phyloP scores from a whole-genome alignment of 2,797 vertebrate genomes.

The Pseudopleuronectes americanus region DNA sequence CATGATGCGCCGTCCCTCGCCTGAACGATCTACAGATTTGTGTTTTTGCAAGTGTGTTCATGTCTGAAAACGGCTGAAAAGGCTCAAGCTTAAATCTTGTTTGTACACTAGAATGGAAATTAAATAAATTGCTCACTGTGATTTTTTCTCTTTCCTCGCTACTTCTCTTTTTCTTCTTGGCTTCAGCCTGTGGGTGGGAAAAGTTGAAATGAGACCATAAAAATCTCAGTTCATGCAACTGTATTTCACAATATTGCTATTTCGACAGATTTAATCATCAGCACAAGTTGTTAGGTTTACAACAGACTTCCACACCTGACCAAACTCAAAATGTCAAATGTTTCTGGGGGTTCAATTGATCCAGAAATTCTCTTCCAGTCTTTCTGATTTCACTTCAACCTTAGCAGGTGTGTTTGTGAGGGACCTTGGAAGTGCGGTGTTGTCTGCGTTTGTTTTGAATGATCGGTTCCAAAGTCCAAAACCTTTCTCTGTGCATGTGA shows the following conservation, averaged over 20 bases:
- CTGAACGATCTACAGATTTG: no score
- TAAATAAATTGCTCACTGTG: constrained; percentile 85
- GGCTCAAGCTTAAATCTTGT: background rate
- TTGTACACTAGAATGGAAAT: background rate
- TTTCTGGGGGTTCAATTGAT: no score
- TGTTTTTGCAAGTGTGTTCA: no score
- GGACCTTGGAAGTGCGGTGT: no score
- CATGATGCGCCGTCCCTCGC: no score
- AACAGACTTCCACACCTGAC: background rate
- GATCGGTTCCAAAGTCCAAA: no score
- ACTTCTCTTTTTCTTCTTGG: constrained; percentile 92
- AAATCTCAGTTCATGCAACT: background rate
- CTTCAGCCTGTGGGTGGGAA: constrained; percentile 77
- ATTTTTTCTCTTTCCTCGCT: constrained; percentile 92
- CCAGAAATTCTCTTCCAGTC: no score
- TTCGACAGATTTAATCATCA: background rate
- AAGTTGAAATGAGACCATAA: constrained; percentile 14
- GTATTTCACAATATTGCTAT: constrained; percentile 27
- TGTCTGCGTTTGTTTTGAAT: no score
- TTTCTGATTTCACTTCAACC: no score
- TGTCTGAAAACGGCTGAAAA: no score
- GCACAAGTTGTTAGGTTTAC: background rate
- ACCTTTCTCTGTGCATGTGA: no score
- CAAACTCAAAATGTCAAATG: background rate
- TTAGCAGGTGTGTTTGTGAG: no score